Evolutionary conservation across 2,113 vertebrate genomes (phyloP).

Genomic region (Caranx ignobilis): DNA sequence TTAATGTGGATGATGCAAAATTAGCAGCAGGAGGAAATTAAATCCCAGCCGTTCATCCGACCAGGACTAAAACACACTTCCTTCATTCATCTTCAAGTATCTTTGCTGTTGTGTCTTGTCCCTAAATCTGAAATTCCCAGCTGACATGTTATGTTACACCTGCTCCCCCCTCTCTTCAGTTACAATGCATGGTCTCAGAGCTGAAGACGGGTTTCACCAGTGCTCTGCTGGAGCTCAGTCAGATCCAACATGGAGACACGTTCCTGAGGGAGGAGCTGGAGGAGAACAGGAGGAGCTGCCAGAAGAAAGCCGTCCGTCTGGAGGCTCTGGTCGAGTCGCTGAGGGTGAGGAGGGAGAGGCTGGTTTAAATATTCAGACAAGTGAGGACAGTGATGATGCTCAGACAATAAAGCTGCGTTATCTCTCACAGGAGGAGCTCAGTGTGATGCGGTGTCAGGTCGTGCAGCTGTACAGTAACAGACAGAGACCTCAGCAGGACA

Average conservation of each 20-base stretch:
- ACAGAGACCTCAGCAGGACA: conserved; percentile 68
- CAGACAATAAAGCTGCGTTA: neutral
- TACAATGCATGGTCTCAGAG: conserved; percentile 84
- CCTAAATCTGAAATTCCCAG: neutral
- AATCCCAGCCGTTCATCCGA: neutral
- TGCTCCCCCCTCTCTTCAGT: conserved; percentile 57
- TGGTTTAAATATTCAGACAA: neutral
- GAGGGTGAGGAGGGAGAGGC: conserved; percentile 65
- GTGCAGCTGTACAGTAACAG: conserved; percentile 72
- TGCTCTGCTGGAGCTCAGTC: conserved; percentile 81
- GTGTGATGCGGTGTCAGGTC: conserved; percentile 79
- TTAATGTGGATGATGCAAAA: neutral
- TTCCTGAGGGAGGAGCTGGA: conserved; percentile 82
- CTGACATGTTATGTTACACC: too few relatives aligned
- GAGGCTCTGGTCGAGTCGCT: conserved; percentile 81
- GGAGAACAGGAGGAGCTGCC: conserved; percentile 80
- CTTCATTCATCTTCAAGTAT: neutral
- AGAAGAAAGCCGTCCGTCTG: conserved; percentile 77
- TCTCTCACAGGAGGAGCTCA: conserved; percentile 79
- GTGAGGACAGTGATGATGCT: neutral
- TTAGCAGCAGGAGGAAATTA: neutral
- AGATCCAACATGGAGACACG: conserved; percentile 84
- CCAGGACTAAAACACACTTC: neutral
- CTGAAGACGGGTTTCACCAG: conserved; percentile 82
- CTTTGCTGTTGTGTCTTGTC: neutral